These are phyloP conservation scores for Ploceus nigricollis DNA, from an alignment of 2,113 vertebrate species.

Conservation along the genomic window DNA sequence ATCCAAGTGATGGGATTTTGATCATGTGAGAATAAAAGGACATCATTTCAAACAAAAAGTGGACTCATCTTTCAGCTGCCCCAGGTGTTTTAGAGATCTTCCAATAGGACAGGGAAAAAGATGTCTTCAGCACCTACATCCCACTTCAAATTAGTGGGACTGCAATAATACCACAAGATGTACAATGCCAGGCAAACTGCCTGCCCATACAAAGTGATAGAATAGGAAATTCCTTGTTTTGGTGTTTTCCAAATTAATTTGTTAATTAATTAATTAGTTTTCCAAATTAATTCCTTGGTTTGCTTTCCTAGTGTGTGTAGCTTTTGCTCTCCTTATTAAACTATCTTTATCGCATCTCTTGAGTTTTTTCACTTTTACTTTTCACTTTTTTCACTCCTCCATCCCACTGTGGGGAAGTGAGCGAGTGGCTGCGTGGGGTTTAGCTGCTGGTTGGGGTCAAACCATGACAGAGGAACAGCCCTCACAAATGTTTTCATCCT, in stretches of 20 bases:
- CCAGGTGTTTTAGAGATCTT: background rate
- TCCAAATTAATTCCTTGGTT: background rate
- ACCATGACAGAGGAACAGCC: background rate
- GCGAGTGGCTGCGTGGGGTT: accelerated
- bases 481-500: background rate
- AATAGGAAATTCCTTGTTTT: background rate
- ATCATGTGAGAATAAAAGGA: background rate
- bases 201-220: background rate
- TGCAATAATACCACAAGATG: background rate
- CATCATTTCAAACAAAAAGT: background rate
- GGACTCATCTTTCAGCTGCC: background rate
- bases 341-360: background rate
- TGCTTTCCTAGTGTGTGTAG: background rate
- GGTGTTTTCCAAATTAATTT: too few species aligned
- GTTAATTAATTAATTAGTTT: too few species aligned
- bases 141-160: background rate
- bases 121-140: background rate
- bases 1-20: background rate
- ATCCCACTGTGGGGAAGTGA: background rate
- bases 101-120: background rate
- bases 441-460: background rate
- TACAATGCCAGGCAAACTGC: accelerated
- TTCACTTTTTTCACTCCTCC: background rate
- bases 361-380: background rate
- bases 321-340: background rate